Evolutionary conservation across 2,888 invertebrate species (phyloP), one percentile per base, ranked within the genome.

Genomic region (Hypomecis punctinalis): DNA sequence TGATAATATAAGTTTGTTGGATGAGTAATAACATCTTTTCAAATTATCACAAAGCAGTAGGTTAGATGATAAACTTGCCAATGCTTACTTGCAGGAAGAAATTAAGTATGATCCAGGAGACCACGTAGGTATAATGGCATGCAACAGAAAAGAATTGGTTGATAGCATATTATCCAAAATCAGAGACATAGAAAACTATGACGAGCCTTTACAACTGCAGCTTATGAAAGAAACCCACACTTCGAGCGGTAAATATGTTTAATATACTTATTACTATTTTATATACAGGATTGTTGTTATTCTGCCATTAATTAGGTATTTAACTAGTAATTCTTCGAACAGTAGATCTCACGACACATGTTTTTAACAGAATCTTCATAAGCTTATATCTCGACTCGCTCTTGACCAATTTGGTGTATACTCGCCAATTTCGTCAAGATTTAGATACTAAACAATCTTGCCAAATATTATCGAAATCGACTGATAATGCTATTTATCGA

Each of bases 61-160:
- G 23, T 5, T 5, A 47, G 10, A 10, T 10, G 0, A n/a, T 4
- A 48, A 48, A 48, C 5, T 37, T 39, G 3, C 0, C 6, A 35
- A 33, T 54, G 11, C 33, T 59, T 48, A 5, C 70, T 81, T 80
- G 40, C 75, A 93, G 93, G 84, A 82, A 76, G 94, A 94, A 76
- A 89, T 96, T 33, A 87, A 93, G 37, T 98, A 98, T 78, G 95
- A 96, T 63, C 98, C 98, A 0, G 99, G 99, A 0, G 99, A 99
- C 86, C 99, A 99, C 83, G 95, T 99, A 40, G 98, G 98, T 8
- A 97, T 99, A 62, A 96, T 97, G 79, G 96, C 98, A 0, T 96
- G 96, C 72, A 99, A 99, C 87, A 94, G 96, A 55, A 90, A 93
- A 7, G 96, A 97, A 66, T 83, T 98, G 43, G 98, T 99, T 0